Conservation (phyloP, 2,113 vertebrate genomes). For the Myrmecobius fasciatus region DNA sequence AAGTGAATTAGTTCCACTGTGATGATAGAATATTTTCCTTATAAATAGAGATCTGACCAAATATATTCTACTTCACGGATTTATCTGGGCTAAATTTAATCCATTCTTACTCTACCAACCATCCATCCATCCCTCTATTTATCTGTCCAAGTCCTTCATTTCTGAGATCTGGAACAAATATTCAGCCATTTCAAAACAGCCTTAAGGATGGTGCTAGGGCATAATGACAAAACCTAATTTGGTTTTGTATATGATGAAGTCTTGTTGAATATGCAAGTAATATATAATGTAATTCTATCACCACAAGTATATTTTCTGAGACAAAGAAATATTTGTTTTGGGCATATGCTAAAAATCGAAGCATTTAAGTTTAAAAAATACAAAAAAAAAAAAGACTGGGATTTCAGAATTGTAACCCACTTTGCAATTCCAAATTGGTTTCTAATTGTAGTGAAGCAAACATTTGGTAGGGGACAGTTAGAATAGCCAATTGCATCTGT, state of each 20-base stretch:
- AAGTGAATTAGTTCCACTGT: not conserved
- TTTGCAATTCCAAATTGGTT: slow-evolving; percentile 56
- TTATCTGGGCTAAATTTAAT: not conserved
- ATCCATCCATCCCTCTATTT: not conserved
- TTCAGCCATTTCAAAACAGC: not conserved
- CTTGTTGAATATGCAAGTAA: slow-evolving; percentile 51
- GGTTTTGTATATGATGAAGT: not conserved
- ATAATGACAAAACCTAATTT: not conserved
- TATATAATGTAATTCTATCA: slow-evolving; percentile 7
- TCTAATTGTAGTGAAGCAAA: slow-evolving; percentile 59
- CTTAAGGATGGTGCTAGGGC: not conserved
- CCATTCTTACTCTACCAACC: not conserved
- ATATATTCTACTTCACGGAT: not conserved
- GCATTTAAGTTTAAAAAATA: slow-evolving; percentile 43
- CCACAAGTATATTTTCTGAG: slow-evolving; percentile 52
- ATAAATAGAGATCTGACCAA: not conserved
- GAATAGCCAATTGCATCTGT: slow-evolving; percentile 62
- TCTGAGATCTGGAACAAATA: not conserved
- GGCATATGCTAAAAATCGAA: slow-evolving; percentile 55
- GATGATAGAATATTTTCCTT: not conserved
- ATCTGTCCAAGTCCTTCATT: not conserved
- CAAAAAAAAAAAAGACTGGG: slow-evolving; percentile 69
- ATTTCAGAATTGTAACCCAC: slow-evolving; percentile 55
- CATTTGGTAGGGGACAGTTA: slow-evolving; percentile 68
- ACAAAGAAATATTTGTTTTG: slow-evolving; percentile 68